Evolutionary conservation across 2,888 invertebrate species (phyloP).

Genomic region (Clivina fossor): DNA sequence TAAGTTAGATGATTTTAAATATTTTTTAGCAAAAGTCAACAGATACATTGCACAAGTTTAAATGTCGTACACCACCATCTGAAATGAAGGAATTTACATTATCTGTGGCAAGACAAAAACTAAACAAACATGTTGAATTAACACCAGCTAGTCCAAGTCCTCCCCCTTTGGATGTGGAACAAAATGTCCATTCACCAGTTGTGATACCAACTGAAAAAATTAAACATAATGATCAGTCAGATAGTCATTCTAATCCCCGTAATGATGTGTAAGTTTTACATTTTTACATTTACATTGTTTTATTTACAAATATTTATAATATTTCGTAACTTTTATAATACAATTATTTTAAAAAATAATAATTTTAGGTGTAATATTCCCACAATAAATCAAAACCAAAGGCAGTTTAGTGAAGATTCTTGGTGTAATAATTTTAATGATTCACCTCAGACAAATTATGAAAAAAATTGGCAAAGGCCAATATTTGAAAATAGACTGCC

Average conservation of each 20-base stretch:
- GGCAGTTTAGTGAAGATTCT: too few relatives aligned
- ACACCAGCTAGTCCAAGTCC: slow-evolving; percentile 57
- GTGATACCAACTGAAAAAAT: slow-evolving; percentile 52
- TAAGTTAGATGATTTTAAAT: slow-evolving; percentile 32
- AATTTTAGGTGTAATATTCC: too few relatives aligned
- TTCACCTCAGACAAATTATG: too few relatives aligned
- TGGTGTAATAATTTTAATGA: too few relatives aligned
- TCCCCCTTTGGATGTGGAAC: slow-evolving; percentile 45
- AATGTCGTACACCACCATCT: slow-evolving; percentile 18
- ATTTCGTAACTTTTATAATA: too few relatives aligned
- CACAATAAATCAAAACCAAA: too few relatives aligned
- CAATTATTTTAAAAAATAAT: too few relatives aligned
- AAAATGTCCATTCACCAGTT: slow-evolving; percentile 47
- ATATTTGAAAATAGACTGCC: too few relatives aligned
- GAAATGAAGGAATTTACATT: slow-evolving; percentile 18
- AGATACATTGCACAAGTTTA: slow-evolving; percentile 22
- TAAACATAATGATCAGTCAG: too few relatives aligned
- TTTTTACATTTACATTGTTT: neutral
- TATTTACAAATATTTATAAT: too few relatives aligned
- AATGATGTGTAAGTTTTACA: slow-evolving; percentile 16
- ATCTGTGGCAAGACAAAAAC: slow-evolving; percentile 24
- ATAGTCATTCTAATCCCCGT: slow-evolving; percentile 8
- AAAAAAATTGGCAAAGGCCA: too few relatives aligned
- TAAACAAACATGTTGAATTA: slow-evolving; percentile 20
- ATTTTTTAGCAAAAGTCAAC: slow-evolving; percentile 16